phyloP scores from a whole-genome alignment of 2,888 invertebrate species.

The Ectemnius lituratus region DNA sequence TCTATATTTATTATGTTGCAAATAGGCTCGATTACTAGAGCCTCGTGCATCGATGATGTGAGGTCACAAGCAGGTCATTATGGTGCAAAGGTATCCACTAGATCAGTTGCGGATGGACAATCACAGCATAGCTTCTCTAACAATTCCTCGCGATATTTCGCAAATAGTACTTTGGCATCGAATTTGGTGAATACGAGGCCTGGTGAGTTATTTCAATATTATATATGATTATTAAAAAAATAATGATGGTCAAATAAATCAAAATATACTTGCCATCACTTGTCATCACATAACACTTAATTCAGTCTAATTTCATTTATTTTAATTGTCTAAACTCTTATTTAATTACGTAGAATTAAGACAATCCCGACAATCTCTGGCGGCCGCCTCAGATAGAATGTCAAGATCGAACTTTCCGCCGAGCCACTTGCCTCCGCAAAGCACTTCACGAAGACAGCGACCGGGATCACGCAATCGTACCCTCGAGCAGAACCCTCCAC shows the following conservation, averaged over 20 bases:
- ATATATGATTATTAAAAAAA: no score
- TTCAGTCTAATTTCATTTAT: not conserved
- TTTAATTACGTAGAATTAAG: constrained; percentile 83
- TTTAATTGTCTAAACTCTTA: constrained; percentile 37
- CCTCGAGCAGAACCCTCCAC: constrained; percentile 80
- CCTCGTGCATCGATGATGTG: constrained; percentile 84
- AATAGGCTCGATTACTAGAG: constrained; percentile 76
- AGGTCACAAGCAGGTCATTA: constrained; percentile 85
- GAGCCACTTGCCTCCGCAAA: constrained; percentile 81
- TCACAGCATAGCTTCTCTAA: constrained; percentile 94
- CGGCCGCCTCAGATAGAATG: constrained; percentile 89
- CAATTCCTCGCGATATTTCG: constrained; percentile 87
- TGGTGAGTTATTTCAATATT: constrained; percentile 76
- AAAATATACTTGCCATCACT: no score
- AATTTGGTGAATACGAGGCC: constrained; percentile 88
- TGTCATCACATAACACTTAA: no score
- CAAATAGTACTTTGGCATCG: constrained; percentile 83
- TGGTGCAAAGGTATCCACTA: constrained; percentile 81
- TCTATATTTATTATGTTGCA: not conserved
- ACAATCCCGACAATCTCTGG: constrained; percentile 91
- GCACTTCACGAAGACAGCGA: constrained; percentile 82
- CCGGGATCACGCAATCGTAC: constrained; percentile 89
- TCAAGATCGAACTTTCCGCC: constrained; percentile 85
- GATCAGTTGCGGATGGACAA: constrained; percentile 92
- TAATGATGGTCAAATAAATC: no score